These are phyloP conservation scores for Synanceia verrucosa DNA, from an alignment of 2,797 vertebrate species.

Conservation along the genomic window DNA sequence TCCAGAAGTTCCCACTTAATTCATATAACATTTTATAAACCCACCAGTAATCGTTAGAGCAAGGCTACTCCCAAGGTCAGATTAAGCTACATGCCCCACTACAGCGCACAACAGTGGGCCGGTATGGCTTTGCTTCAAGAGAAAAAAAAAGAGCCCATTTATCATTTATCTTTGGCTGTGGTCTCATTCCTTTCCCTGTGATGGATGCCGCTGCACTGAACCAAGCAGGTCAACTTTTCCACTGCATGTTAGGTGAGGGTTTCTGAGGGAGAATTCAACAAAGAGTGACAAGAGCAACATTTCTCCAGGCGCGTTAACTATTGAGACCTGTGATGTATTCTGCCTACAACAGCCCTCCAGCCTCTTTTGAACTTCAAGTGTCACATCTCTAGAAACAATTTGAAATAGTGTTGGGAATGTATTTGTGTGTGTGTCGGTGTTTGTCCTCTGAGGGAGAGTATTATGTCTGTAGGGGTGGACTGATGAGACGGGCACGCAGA, in stretches of 20 bases:
- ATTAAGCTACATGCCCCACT: conserved; percentile 48
- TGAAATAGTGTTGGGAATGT: conserved; percentile 46
- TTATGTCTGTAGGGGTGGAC: conserved; percentile 66
- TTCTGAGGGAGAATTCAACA: conserved; percentile 51
- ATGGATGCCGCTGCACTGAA: conserved; percentile 60
- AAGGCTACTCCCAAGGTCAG: conserved; percentile 59
- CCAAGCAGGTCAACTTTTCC: conserved; percentile 64
- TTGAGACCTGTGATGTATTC: conserved; percentile 63
- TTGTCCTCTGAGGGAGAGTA: conserved; percentile 65
- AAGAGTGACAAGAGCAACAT: conserved; percentile 65
- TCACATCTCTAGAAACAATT: conserved; percentile 71
- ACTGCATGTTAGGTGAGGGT: conserved; percentile 44
- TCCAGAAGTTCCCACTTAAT: conserved; percentile 71
- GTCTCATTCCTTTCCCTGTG: conserved; percentile 56
- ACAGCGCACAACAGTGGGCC: conserved; percentile 26
- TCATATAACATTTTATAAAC: conserved; percentile 65
- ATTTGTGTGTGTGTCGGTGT: conserved; percentile 20
- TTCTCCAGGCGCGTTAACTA: conserved; percentile 66
- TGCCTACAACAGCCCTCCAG: conserved; percentile 55
- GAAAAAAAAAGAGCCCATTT: conserved; percentile 48
- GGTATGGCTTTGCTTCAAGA: conserved; percentile 25
- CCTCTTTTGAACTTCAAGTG: conserved; percentile 73
- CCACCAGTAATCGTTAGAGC: conserved; percentile 57
- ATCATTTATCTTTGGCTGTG: conserved; percentile 62
- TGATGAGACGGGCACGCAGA: conserved; percentile 65